Base-by-base conservation (phyloP, 2,113 vertebrate species). In the Poeciliopsis retropinna region DNA sequence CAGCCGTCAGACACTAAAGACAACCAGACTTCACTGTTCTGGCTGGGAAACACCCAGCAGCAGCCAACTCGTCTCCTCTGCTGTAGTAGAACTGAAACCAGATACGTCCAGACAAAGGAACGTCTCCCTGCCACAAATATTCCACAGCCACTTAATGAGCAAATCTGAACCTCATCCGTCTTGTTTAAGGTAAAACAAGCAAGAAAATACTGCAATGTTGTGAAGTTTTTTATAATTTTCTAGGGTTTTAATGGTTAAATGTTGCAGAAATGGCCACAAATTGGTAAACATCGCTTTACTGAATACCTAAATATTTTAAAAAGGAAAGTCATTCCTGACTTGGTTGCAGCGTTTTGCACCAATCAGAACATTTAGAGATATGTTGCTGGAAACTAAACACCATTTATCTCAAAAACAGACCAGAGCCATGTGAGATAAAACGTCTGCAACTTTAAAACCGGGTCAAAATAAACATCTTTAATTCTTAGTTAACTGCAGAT, bases 1-100 rank as follows among this genome's bases (percentile, higher is more conserved):
- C 90, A 76, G 83, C 82, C 81, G 81, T 27, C 78, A 78, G 76
- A 79, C 77, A 28, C 78, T 86, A 83, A 90, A 90, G 62, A 85
- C 81, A 71, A 88, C 66, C 86, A 89, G 82, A 86, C 82, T 72
- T 57, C 22, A 86, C 73, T 82, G 81, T 66, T 30, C 76, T 25
- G 81, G 73, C 19, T 29, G 28, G 62, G 78, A 72, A 75, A 65
- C 64, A 60, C 30, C 57, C 4, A 37, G 28, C 37, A 2, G 15
- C 72, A 70, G 68, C 67, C 75, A 77, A 27, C 10, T 32, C 37
- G 12, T 34, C 57, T n/a, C 61, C 71, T 34, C 54, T 51, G 10
- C 27, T 73, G 71, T 11, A 66, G 51, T 27, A 19, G 72, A 82
- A 76, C 70, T 75, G 72, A 64, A 70, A 62, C 47, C 57, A 70